Evolutionary conservation across 2,113 vertebrate genomes (phyloP), one percentile per base, ranked within the genome.

Genomic region (Osmerus mordax): DNA sequence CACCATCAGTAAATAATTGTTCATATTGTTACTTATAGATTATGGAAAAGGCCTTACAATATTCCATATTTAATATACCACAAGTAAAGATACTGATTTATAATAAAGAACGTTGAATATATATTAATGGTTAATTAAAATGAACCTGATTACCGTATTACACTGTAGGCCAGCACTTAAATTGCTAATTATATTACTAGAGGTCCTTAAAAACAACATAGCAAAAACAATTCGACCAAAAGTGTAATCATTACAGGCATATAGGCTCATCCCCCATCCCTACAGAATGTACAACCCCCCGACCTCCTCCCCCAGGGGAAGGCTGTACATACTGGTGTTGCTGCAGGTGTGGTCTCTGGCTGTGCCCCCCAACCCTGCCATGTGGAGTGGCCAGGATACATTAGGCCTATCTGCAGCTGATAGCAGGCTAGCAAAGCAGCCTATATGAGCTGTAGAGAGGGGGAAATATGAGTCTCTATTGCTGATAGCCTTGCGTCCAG

Each of bases 301-400:
- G n/a, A n/a, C n/a, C n/a, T n/a, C n/a, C n/a, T n/a, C n/a, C n/a
- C n/a, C 84, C 87, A 85, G 82, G 75, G 88, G 81, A 83, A 87
- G 82, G 84, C 72, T 86, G 87, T 87, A 90, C 89, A 91, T 94
- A 88, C 86, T 92, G 86, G 87, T 89, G 93, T 93, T 94, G 91
- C 92, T 90, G 92, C 85, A 80, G 87, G 72, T 83, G 89, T 87
- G 89, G 90, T 80, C 79, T 84, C 68, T 71, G 21, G 21, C 71
- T 72, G 85, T 87, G 90, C 93, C 90, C 86, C 92, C 86, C 94
- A 87, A 94, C 95, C 85, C 84, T 93, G 91, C 90, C 89, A 95
- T 95, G 90, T 93, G 89, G 83, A 95, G 91, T 93, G 92, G 84
- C 92, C 88, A 89, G 93, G 93, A 94, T 92, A 91, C 92, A 93